phyloP scores from a whole-genome alignment of 2,888 invertebrate genomes.

The Eupithecia dodoneata region DNA sequence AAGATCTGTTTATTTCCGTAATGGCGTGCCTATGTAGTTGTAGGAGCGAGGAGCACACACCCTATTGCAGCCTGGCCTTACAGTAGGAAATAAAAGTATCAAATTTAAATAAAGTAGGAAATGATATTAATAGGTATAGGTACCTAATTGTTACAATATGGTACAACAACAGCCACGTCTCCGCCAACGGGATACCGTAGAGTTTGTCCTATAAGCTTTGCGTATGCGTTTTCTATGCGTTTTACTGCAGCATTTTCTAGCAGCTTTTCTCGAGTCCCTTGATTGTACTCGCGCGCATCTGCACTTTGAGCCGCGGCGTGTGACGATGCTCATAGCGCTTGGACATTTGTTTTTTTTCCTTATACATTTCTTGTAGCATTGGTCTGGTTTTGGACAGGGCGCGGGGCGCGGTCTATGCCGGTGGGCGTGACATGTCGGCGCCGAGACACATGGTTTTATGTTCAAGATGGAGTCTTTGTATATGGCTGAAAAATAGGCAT shows the following conservation, averaged over 20 bases:
- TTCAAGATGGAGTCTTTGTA: constrained; percentile 54
- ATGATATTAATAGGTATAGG: background rate
- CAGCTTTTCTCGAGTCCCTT: constrained; percentile 55
- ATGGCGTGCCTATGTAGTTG: too few relatives aligned
- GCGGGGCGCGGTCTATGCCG: constrained; percentile 68
- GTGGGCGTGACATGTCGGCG: constrained; percentile 71
- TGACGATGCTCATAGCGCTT: constrained; percentile 67
- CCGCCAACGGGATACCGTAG: constrained; percentile 55
- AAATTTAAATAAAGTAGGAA: background rate
- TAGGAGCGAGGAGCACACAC: too few relatives aligned
- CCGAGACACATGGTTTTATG: constrained; percentile 71
- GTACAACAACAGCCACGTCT: constrained; percentile 57
- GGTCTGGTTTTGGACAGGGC: constrained; percentile 69
- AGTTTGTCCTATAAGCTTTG: constrained; percentile 59
- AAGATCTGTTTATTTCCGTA: too few relatives aligned
- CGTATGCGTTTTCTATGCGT: constrained; percentile 59
- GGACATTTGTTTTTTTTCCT: constrained; percentile 65
- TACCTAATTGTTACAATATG: constrained; percentile 52
- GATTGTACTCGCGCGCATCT: constrained; percentile 63
- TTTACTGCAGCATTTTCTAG: constrained; percentile 42
- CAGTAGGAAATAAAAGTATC: background rate
- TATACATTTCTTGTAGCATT: constrained; percentile 68
- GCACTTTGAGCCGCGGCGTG: constrained; percentile 61
- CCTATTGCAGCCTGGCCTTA: background rate
- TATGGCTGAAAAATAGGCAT: constrained; percentile 57